phyloP scores from a whole-genome alignment of 2,888 invertebrate genomes.

The Rhorus exstirpatorius region DNA sequence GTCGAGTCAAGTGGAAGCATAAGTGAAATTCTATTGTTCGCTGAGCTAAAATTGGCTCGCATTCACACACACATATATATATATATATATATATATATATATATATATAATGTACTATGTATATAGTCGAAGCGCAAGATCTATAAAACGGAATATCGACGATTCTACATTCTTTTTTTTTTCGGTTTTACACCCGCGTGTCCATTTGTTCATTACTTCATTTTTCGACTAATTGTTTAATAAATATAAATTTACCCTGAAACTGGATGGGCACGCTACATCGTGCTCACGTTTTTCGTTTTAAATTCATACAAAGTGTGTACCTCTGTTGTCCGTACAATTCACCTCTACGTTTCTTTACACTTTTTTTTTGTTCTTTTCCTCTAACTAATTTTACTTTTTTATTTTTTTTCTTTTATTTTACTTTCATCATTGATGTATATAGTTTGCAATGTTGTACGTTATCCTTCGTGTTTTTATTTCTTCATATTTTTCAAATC shows the following conservation, averaged over 20 bases:
- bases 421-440: constrained; percentile 54
- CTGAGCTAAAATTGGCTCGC: constrained; percentile 8
- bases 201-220: constrained; percentile 15
- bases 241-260: constrained; percentile 69
- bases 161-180: constrained; percentile 23
- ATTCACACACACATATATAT: constrained; percentile 16
- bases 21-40: constrained; percentile 50
- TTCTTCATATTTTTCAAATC: constrained; percentile 5
- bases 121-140: constrained; percentile 69
- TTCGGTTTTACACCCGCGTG: background rate
- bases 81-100: constrained; percentile 14
- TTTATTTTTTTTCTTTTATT: constrained; percentile 50
- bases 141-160: constrained; percentile 62
- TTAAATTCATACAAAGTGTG: constrained; percentile 45
- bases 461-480: constrained; percentile 39
- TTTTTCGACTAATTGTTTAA: constrained; percentile 53
- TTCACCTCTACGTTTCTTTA: constrained; percentile 24
- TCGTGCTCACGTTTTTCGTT: constrained; percentile 59
- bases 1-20: constrained; percentile 66
- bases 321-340: constrained; percentile 48
- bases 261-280: constrained; percentile 61
- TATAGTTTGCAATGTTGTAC: constrained; percentile 51
- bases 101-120: constrained; percentile 31
- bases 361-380: constrained; percentile 5
- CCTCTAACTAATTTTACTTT: constrained; percentile 61